Conservation (phyloP, 1,140 invertebrate species). For the Nylanderia fulva region DNA sequence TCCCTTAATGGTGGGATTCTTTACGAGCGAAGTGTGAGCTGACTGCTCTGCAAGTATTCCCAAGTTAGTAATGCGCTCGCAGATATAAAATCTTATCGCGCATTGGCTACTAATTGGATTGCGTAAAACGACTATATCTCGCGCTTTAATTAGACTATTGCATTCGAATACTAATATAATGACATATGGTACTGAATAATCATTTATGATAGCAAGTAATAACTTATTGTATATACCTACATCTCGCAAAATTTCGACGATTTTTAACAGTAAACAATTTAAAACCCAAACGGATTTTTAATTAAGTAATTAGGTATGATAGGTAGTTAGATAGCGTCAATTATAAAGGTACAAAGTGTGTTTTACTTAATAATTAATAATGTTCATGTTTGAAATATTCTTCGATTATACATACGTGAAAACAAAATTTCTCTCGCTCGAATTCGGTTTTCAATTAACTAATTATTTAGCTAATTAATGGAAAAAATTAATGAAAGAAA, state of each 20-base stretch:
- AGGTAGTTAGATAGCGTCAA: not conserved
- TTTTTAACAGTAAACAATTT: not conserved
- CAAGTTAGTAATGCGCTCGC: not conserved
- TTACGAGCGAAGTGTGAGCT: slow-evolving; percentile 19
- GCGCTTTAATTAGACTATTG: slow-evolving; percentile 36
- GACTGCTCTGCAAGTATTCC: not conserved
- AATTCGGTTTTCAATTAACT: not conserved
- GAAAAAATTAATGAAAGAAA: slow-evolving; percentile 29
- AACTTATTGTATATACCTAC: too few species aligned
- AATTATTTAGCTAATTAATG: slow-evolving; percentile 27
- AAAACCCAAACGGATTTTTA: not conserved
- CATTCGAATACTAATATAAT: not conserved
- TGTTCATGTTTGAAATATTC: not conserved
- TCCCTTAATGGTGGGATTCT: slow-evolving; percentile 18
- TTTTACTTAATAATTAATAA: not conserved
- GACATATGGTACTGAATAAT: not conserved
- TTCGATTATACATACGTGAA: not conserved
- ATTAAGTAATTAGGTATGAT: slow-evolving; percentile 7
- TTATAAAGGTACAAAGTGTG: too few species aligned
- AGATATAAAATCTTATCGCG: slow-evolving; percentile 48
- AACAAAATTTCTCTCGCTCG: not conserved
- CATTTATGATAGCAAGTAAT: not conserved
- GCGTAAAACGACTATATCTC: slow-evolving; percentile 1
- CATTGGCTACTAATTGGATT: slow-evolving; percentile 35
- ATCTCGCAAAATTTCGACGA: not conserved